These are phyloP conservation scores for Thymelicus acteon DNA, from an alignment of 2,888 invertebrate genomes.

Conservation along the genomic window DNA sequence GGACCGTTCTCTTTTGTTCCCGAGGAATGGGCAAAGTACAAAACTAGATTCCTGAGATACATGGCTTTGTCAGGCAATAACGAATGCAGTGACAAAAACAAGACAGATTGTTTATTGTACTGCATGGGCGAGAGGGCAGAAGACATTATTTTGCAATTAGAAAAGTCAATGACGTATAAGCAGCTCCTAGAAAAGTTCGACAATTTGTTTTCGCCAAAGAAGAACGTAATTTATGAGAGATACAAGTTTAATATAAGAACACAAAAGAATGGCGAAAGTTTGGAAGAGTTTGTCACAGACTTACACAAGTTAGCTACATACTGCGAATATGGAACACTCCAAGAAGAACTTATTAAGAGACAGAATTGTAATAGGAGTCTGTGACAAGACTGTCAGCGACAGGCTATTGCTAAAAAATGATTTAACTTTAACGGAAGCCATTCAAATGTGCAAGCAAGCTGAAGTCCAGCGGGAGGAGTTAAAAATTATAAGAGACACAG, in stretches of 20 bases:
- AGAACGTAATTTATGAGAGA: neutral
- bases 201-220: neutral
- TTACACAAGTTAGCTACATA: neutral
- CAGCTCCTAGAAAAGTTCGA: neutral
- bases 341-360: neutral
- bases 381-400: neutral
- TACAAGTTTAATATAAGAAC: neutral
- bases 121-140: neutral
- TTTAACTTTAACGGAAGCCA: too few relatives aligned
- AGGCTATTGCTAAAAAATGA: neutral
- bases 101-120: neutral
- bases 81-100: neutral
- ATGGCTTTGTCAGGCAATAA: neutral
- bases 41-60: neutral
- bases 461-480: too few relatives aligned
- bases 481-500: too few relatives aligned
- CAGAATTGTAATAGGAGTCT: neutral
- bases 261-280: neutral
- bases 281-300: neutral
- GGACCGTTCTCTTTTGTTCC: neutral
- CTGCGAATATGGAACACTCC: neutral
- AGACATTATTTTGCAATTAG: neutral
- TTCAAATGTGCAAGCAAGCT: too few relatives aligned
- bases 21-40: neutral
- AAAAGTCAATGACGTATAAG: neutral